Evolutionary conservation across 1,140 invertebrate genomes (phyloP), one percentile per base, ranked within the genome.

Genomic region (Caenorhabditis briggsae): DNA sequence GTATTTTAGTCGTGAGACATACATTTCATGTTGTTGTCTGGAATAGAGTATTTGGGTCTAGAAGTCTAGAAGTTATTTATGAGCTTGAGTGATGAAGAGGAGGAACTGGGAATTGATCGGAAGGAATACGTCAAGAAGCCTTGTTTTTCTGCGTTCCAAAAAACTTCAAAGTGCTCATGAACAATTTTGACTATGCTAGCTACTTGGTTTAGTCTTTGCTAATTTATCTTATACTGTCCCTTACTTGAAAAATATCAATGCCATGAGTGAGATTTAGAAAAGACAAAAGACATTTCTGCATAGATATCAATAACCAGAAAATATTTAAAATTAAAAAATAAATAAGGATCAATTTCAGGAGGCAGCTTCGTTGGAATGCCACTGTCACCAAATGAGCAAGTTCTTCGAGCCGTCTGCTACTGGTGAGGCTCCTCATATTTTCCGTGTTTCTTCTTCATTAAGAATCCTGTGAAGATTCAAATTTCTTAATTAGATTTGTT

Each of bases 301-400:
- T 33, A 33, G 33, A 33, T 33, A 33, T 33, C 3, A 33, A 3
- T 3, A 33, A 33, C 33, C 33, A 33, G 33, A 33, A 33, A 33
- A 33, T 33, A 33, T 33, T 33, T 33, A 33, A 33, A 33, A 2
- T 33, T 33, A 3, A 33, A 33, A 33, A 33, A 33, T 33, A 33
- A 33, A 33, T 2, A 33, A 33, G 33, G 33, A 33, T 2, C 20
- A 46, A 6, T 43, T 78, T 12, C 33, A 78, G 70, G 70, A 12
- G 70, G 70, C n/a, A 78, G 46, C 50, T 78, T 78, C 41, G 70
- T 78, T 53, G 70, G 70, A 78, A 50, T 78, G 46, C 70, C 70
- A 25, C 50, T 78, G 23, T 78, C 70, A 78, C 70, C 70, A 53
- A 78, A 78, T 78, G 70, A 78, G n/a, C 70, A 78, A 78, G 70